Base-by-base conservation (phyloP, 1,140 invertebrate species). In the Aleiodes sp. region DNA sequence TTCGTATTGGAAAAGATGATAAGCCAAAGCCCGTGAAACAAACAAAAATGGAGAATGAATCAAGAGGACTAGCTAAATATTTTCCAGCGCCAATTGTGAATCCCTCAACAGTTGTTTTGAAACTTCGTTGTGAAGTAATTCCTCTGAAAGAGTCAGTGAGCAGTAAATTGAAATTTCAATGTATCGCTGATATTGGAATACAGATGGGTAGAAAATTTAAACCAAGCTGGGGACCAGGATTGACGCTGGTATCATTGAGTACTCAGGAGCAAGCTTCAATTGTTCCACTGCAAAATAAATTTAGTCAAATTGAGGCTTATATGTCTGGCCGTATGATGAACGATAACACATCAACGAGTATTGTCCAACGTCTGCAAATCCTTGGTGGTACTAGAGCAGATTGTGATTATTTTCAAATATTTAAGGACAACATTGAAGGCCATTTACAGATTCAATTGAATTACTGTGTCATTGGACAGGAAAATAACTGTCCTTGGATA, bases 191-290 rank as follows among this genome's bases (percentile, higher is more conserved):
- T 81, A 68, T 69, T 73, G 79, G 81, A 2, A 81, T 86, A 65
- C 82, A 91, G 89, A 86, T 82, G 76, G 91, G 92, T 0, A 87
- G 92, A 2, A 89, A 89, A 63, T 93, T 91, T 68, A 90, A 93
- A 74, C 88, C 92, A 0, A 92, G 92, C 0, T 96, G 94, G 91
- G 91, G 90, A 0, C 90, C 90, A 0, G 87, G 87, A n/a, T 88
- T 90, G 70, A 89, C 88, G 0, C 75, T 95, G 6, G 87, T 89
- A 8, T 85, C 83, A 19, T 64, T 88, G 2, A 87, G 83, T 14
- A 87, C 86, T 4, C 79, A 75, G 26, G 75, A 79, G 28, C 78
- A 82, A 60, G 82, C 80, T 0, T 74, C 75, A 10, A 74, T 78
- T 26, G 77, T 84, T 31, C 76, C 73, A n/a, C 67, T 85, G 4